Evolutionary conservation across 2,888 invertebrate species (phyloP).

Genomic region (Rhimphoctona megacephalus): DNA sequence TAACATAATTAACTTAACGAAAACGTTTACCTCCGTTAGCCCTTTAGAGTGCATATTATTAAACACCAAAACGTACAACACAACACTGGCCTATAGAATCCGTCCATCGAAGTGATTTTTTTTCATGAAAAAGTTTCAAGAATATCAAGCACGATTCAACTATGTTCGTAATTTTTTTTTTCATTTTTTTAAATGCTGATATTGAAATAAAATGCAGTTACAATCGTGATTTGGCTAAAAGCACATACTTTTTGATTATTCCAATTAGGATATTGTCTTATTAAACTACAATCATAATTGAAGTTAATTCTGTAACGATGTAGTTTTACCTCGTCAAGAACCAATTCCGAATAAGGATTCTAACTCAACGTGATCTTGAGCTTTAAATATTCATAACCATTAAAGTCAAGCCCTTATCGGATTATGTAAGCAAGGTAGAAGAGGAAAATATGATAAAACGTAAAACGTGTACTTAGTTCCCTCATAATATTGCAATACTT

Average conservation of each 20-base stretch:
- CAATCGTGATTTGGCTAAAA: neutral
- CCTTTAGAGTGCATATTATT: neutral
- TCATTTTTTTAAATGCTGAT: neutral
- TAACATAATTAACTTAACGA: neutral
- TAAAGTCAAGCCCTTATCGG: neutral
- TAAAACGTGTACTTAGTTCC: neutral
- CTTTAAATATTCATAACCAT: neutral
- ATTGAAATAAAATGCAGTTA: neutral
- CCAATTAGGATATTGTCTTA: neutral
- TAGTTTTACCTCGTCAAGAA: neutral
- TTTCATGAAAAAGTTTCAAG: neutral
- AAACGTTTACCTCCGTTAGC: neutral
- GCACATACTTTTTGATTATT: neutral
- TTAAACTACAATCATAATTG: neutral
- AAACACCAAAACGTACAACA: neutral
- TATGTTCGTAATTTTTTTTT: neutral
- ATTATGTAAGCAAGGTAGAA: neutral
- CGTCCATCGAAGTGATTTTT: neutral
- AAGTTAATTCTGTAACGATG: neutral
- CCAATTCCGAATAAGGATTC: neutral
- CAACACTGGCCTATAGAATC: neutral
- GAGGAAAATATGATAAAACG: neutral
- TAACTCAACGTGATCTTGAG: neutral
- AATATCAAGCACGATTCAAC: neutral
- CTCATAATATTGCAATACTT: neutral